These are phyloP conservation scores for Phaethornis superciliosus DNA, from an alignment of 2,113 vertebrate species.

Conservation along the genomic window DNA sequence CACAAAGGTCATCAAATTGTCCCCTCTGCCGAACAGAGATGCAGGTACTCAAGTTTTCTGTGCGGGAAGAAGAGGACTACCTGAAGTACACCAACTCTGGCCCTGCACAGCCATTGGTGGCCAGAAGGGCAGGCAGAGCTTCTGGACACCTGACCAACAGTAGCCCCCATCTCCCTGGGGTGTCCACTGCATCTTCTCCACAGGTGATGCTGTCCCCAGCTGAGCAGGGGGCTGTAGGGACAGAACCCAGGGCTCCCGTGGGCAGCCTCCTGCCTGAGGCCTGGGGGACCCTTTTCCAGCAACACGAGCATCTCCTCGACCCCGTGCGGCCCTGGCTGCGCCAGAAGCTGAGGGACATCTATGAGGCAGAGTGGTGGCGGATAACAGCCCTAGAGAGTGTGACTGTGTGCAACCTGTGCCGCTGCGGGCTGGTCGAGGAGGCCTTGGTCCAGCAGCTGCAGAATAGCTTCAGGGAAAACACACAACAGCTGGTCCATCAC, in stretches of 20 bases:
- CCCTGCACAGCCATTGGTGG: too few relatives aligned
- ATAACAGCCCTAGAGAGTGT: not conserved
- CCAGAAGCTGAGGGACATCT: not conserved
- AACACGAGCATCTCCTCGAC: fast-evolving
- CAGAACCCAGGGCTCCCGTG: not conserved
- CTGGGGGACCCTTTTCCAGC: not conserved
- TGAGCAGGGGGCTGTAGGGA: not conserved
- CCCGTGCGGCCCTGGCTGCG: not conserved
- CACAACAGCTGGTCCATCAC: not conserved
- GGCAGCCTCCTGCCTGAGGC: not conserved
- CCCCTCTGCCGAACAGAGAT: too few relatives aligned
- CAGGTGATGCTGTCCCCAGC: not conserved
- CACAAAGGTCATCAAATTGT: too few relatives aligned
- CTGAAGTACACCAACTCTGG: too few relatives aligned
- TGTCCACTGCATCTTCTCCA: not conserved
- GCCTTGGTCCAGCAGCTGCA: not conserved
- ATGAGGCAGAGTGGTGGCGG: not conserved
- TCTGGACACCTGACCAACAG: too few relatives aligned
- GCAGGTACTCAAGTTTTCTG: too few relatives aligned
- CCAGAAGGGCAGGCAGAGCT: too few relatives aligned
- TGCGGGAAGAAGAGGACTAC: too few relatives aligned
- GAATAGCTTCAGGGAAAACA: fast-evolving
- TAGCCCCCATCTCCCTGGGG: too few relatives aligned
- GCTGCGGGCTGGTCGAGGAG: not conserved
- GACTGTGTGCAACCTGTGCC: not conserved